These are phyloP conservation scores for Eulemur coronatus DNA, from an alignment of 2,797 vertebrate species.

Conservation along the genomic window DNA sequence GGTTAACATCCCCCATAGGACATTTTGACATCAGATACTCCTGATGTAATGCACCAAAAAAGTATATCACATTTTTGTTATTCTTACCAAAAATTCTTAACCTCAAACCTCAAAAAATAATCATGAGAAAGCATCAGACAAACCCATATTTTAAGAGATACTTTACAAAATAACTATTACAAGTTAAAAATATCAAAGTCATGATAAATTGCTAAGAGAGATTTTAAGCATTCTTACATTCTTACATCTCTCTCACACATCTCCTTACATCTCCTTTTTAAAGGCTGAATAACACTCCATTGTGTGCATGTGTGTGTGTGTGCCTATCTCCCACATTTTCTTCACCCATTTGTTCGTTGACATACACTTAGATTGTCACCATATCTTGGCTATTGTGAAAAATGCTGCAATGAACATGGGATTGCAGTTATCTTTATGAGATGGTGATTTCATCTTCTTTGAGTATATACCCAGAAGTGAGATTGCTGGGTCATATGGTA, in stretches of 20 bases:
- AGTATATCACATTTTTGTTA: background rate
- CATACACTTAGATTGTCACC: background rate
- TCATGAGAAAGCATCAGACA: background rate
- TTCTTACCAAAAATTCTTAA: background rate
- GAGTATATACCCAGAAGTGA: background rate
- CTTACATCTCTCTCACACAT: too few relatives aligned
- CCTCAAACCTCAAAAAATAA: background rate
- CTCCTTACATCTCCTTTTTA: background rate
- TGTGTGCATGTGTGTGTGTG: background rate
- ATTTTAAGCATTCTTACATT: background rate
- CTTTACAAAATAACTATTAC: background rate
- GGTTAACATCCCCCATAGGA: background rate
- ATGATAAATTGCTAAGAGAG: background rate
- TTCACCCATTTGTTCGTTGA: background rate
- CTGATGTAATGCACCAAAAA: background rate
- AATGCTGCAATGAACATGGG: background rate
- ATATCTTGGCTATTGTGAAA: background rate
- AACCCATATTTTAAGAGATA: background rate
- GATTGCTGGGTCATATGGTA: background rate
- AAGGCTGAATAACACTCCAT: background rate
- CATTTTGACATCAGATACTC: background rate
- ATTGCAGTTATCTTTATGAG: background rate
- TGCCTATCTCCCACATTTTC: background rate
- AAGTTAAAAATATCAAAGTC: background rate
- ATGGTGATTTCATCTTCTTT: background rate